A percentile compares a stretch with the other conserved stretches of the same genome.
phyloP scores from a whole-genome alignment of 2,113 vertebrate genomes.

The Rhodinocichla rosea region DNA sequence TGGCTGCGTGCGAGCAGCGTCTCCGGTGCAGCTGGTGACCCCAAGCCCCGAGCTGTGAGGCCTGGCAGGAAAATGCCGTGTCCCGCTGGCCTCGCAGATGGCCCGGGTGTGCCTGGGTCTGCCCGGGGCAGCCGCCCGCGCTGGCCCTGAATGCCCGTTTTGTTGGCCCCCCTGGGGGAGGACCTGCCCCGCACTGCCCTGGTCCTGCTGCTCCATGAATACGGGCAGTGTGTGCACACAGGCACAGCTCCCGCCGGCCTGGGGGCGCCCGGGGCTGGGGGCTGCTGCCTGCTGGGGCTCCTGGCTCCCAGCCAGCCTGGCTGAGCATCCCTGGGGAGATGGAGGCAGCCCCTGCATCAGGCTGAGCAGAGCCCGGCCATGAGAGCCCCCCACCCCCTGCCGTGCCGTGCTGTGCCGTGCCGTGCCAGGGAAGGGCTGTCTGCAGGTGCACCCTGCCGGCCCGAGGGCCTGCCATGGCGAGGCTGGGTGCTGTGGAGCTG shows the following conservation, averaged over 20 bases:
- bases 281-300: background rate
- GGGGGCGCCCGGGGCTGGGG: background rate
- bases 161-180: background rate
- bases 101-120: background rate
- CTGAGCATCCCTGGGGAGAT: fast-evolving
- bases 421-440: background rate
- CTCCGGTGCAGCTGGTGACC: background rate
- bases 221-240: background rate
- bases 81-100: fast-evolving
- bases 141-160: background rate
- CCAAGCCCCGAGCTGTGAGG: background rate
- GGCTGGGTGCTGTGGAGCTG: background rate
- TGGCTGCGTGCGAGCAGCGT: fast-evolving
- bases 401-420: fast-evolving
- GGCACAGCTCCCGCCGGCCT: fast-evolving
- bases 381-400: background rate
- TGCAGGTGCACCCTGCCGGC: background rate
- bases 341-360: background rate
- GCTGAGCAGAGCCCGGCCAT: fast-evolving
- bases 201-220: background rate
- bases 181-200: background rate
- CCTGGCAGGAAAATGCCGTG: fast-evolving
- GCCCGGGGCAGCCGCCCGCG: background rate
- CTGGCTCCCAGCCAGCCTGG: background rate
- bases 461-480: fast-evolving